Conservation (phyloP, 2,797 vertebrate genomes). For the Enteromius paludinosus region DNA sequence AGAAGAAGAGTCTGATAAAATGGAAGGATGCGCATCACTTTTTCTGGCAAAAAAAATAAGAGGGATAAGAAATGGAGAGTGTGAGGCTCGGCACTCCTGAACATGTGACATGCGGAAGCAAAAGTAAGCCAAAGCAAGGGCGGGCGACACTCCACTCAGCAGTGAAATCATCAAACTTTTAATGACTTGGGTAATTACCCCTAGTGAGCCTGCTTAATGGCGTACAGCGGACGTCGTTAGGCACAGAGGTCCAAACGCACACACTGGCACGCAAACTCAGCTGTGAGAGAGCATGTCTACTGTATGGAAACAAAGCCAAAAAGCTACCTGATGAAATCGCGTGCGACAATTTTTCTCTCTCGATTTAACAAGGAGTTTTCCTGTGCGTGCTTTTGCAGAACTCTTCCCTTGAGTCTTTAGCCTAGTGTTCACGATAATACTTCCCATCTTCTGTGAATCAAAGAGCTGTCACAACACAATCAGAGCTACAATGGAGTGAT, state of each 20-base stretch:
- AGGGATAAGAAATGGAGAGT: constrained; percentile 29
- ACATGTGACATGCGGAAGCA: constrained; percentile 70
- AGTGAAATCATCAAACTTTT: constrained; percentile 85
- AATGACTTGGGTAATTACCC: constrained; percentile 85
- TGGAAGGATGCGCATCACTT: constrained; percentile 56
- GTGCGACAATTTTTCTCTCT: constrained; percentile 47
- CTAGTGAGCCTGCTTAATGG: constrained; percentile 81
- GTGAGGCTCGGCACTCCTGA: constrained; percentile 65
- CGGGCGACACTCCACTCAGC: constrained; percentile 77
- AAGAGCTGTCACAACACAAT: constrained; percentile 58
- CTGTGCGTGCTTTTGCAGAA: constrained; percentile 37
- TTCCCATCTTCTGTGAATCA: constrained; percentile 47
- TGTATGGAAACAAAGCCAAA: constrained; percentile 50
- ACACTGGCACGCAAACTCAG: constrained; percentile 55
- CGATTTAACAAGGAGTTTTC: constrained; percentile 50
- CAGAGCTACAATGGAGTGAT: constrained; percentile 49
- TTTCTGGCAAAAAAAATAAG: constrained; percentile 49
- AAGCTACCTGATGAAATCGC: constrained; percentile 59
- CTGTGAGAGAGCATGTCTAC: constrained; percentile 23
- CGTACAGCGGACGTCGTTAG: constrained; percentile 78
- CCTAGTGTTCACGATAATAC: constrained; percentile 56
- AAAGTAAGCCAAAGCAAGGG: constrained; percentile 80
- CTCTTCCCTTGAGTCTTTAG: constrained; percentile 50
- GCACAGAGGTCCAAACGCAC: constrained; percentile 58
- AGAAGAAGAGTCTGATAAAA: constrained; percentile 63